Percentiles rank a stretch among this genome's conserved stretches.
Conservation (phyloP, 2,113 vertebrate genomes). For the Phalacrocorax pelagicus region DNA sequence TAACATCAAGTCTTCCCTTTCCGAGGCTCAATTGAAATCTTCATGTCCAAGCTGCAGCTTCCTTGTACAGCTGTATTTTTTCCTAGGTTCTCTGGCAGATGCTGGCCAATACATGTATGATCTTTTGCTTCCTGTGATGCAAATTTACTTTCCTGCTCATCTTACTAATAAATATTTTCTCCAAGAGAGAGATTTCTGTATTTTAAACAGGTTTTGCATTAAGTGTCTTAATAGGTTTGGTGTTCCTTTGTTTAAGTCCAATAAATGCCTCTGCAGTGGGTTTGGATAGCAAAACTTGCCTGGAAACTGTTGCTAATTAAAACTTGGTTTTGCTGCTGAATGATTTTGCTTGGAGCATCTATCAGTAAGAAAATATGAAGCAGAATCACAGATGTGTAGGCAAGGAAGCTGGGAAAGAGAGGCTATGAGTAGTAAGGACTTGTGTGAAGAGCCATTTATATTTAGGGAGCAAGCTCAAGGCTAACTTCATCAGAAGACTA, state of each 20-base stretch:
- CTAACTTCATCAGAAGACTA: background rate
- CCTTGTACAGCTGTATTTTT: background rate
- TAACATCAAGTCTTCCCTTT: background rate
- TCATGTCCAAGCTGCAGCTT: background rate
- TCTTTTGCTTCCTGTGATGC: background rate
- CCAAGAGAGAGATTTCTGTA: background rate
- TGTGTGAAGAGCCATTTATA: background rate
- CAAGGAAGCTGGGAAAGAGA: background rate
- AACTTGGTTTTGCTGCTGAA: background rate
- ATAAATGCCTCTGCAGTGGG: background rate
- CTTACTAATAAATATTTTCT: background rate
- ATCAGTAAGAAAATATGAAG: background rate
- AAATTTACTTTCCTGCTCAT: background rate
- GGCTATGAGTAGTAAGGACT: background rate
- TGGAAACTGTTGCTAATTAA: conserved; percentile 47
- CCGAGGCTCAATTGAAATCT: background rate
- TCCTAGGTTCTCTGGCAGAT: background rate
- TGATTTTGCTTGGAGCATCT: background rate
- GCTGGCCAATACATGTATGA: background rate
- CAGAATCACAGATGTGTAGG: background rate
- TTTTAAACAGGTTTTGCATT: background rate
- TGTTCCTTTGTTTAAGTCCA: background rate
- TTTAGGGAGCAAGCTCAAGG: background rate
- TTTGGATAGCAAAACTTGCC: background rate
- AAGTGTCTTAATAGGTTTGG: background rate